phyloP scores from a whole-genome alignment of 2,113 vertebrate species.

The Spizaetus ornatus region DNA sequence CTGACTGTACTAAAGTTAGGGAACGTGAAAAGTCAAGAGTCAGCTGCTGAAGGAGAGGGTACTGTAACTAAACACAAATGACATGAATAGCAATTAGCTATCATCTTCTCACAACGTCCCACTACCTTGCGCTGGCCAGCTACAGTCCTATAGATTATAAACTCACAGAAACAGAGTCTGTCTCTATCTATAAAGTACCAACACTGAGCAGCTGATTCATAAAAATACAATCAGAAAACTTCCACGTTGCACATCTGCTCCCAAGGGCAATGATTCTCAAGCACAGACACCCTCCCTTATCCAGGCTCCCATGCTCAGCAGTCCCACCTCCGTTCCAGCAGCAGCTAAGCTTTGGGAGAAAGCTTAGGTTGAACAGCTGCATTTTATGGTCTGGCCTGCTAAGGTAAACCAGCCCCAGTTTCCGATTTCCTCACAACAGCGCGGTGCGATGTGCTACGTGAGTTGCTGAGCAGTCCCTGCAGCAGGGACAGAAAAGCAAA shows the following conservation, averaged over 20 bases:
- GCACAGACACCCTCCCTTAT: background rate
- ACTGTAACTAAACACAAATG: background rate
- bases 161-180: background rate
- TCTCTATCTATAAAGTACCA: background rate
- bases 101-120: background rate
- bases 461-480: rapidly evolving
- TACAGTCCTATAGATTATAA: background rate
- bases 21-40: background rate
- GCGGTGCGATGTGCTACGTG: rapidly evolving
- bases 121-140: background rate
- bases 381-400: background rate
- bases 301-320: background rate
- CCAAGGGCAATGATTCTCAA: background rate
- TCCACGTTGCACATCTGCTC: background rate
- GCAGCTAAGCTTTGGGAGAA: background rate
- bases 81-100: background rate
- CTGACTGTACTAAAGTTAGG: background rate
- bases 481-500: background rate
- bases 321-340: background rate
- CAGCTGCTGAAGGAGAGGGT: background rate
- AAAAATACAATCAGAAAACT: background rate
- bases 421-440: background rate
- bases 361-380: background rate
- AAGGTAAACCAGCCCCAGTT: background rate
- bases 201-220: background rate